These are phyloP conservation scores for Myrmecobius fasciatus DNA, from an alignment of 2,113 vertebrate genomes.

Conservation along the genomic window DNA sequence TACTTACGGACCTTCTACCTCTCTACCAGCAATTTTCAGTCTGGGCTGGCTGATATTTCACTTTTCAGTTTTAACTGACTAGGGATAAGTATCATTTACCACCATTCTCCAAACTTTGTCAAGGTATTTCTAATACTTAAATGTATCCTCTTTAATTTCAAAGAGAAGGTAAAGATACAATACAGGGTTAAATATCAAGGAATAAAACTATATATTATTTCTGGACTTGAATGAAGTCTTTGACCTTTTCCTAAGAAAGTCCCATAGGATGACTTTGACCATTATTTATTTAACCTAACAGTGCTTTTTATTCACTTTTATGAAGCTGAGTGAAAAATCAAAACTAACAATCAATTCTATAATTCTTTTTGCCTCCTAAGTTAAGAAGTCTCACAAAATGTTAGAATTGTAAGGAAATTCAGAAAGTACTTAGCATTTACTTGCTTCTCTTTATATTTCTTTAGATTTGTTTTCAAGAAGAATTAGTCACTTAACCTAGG, in stretches of 20 bases:
- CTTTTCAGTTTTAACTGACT: background rate
- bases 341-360: background rate
- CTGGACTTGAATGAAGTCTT: background rate
- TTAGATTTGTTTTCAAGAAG: constrained; percentile 19
- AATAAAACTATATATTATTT: background rate
- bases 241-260: background rate
- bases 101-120: background rate
- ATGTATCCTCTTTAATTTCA: background rate
- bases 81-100: background rate
- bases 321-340: background rate
- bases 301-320: background rate
- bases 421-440: background rate
- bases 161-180: background rate
- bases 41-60: background rate
- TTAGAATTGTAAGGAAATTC: background rate
- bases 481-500: background rate
- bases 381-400: background rate
- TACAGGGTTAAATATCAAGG: background rate
- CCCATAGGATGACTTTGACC: background rate
- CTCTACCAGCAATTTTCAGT: background rate
- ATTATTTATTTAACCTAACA: background rate
- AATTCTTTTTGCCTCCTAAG: background rate
- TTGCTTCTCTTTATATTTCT: background rate
- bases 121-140: background rate
- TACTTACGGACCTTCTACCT: background rate